Evolutionary conservation across 1,140 invertebrate species (phyloP), one percentile per base, ranked within the genome.

Genomic region (Dryas iulia): DNA sequence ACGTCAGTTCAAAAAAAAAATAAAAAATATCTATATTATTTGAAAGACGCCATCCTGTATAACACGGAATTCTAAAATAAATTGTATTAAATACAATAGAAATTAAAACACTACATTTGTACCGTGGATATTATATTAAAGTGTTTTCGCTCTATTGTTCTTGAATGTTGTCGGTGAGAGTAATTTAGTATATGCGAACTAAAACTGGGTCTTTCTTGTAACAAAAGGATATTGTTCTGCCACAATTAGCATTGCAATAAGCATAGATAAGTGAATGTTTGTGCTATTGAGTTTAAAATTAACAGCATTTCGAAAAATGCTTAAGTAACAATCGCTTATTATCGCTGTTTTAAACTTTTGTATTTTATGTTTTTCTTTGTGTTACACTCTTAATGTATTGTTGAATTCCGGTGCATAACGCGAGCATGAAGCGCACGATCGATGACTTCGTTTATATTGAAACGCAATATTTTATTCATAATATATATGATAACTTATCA

Each of bases 181-280:
- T 84, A 83, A 86, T 86, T 84, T 86, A 75, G 81, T 84, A 79
- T 84, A 82, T 81, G 79, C 78, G 77, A 76, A 78, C 76, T 83
- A 78, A 86, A 86, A 83, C 78, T 86, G 82, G 84, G 84, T 84
- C 81, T 84, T 82, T 82, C 78, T 78, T 76, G 68, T 75, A 83
- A 86, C 84, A 86, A 84, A 86, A 83, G 84, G 79, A 86, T 84
- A 86, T 86, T 86, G 82, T 86, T 86, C 79, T 73, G 71, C 73
- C 78, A 77, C 82, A 84, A 86, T 86, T 86, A 86, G 82, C 82
- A 78, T 78, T 75, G 82, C 81, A 82, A 84, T 86, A 79, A 83
- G 78, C 81, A 82, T 83, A 86, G 84, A 86, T 86, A 86, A 84
- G 82, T 86, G 78, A 83, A 83, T 80, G 81, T 86, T 82, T 82